Evolutionary conservation across 2,113 vertebrate genomes (phyloP), one percentile per base, ranked within the genome.

Genomic region (Corythornis cristatus): DNA sequence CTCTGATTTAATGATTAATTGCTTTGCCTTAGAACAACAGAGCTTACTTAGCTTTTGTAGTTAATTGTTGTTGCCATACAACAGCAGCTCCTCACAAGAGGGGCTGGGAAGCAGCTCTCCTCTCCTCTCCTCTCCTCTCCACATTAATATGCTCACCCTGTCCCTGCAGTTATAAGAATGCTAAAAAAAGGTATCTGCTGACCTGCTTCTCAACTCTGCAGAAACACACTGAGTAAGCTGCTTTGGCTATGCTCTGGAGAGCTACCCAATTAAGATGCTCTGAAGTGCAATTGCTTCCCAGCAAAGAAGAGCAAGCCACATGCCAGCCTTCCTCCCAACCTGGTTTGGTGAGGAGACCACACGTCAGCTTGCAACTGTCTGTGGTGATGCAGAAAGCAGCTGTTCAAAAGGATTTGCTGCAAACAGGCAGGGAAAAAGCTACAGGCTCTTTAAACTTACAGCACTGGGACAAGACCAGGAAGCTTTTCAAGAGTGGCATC

Each of bases 181-280:
- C 97, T 97, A 97, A 96, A 96, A 96, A 97, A 97, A 98, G 97
- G 93, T 96, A 88, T 60, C 83, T 96, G 94, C 96, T 95, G 95
- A 97, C 97, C 97, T 97, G 93, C 76, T 95, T 90, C 90, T 97
- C 96, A 97, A 96, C 97, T 95, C 91, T 65, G 85, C 91, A 91
- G 89, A 97, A 94, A 62, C 62, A 83, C 11, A 93, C 90, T 84
- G 95, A 97, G 93, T 80, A 86, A 94, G 93, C 68, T 95, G 92
- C 91, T 93, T 92, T 95, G 87, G 60, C 84, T 90, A 56, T 67
- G n/a, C 95, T 79, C 89, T 58, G 71, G 86, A 94, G 89, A 95
- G 53, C 37, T 58, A 89, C 75, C 35, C 94, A 91, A 91, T 96
- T 85, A 91, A 85, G 77, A 87, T 16, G 68, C 61, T 83, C 67